Percentiles rank a stretch among this genome's conserved stretches.
These are phyloP conservation scores for Passer domesticus DNA, from an alignment of 2,113 vertebrate species.

Conservation along the genomic window DNA sequence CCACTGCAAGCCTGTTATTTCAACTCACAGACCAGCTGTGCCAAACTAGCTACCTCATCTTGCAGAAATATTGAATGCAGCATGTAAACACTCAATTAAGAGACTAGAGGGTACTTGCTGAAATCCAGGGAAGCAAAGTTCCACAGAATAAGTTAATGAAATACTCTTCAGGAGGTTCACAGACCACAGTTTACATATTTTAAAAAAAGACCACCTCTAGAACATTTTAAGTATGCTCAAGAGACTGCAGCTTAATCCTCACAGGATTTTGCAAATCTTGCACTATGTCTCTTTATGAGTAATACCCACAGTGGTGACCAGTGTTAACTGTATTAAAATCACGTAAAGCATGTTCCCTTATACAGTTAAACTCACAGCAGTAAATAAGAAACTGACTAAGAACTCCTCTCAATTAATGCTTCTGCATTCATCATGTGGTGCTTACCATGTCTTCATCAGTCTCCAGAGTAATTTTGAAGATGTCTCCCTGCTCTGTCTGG, in stretches of 20 bases:
- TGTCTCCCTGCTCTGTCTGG: conserved; percentile 98
- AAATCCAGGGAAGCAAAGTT: background rate
- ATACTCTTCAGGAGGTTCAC: background rate
- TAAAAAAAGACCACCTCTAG: background rate
- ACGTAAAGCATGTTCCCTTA: rapidly evolving
- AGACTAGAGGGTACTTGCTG: background rate
- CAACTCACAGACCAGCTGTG: background rate
- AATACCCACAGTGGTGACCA: background rate
- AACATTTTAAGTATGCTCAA: background rate
- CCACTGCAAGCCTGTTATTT: background rate
- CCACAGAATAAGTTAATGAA: background rate
- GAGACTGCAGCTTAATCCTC: background rate
- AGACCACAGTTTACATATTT: background rate
- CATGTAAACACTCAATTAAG: background rate
- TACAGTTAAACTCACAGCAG: background rate
- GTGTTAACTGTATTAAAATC: background rate
- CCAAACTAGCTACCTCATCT: background rate
- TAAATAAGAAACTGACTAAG: background rate
- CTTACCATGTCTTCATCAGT: conserved; percentile 99
- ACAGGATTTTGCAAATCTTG: background rate
- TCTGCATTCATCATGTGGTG: background rate
- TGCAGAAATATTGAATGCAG: background rate
- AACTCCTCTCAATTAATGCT: background rate
- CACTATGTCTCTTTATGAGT: rapidly evolving
- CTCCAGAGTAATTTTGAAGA: conserved; percentile 97